Evolutionary conservation across 2,113 vertebrate species (phyloP), one percentile per base, ranked within the genome.

Genomic region (Neogobius melanostomus): DNA sequence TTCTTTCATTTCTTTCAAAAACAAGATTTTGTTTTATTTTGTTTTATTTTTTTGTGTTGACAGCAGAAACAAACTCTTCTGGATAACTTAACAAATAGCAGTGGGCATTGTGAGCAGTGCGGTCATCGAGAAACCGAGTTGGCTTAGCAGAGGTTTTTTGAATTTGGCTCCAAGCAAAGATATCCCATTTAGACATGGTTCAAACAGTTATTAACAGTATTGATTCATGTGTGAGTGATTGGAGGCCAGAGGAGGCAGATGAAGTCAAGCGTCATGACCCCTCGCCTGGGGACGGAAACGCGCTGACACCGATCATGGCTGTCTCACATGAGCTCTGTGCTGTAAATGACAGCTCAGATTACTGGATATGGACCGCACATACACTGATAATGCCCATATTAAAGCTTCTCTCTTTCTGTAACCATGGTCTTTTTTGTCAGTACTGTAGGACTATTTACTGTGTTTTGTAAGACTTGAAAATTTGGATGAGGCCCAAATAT

Each of bases 181-280:
- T 87, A 86, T 85, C 80, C 91, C 89, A 91, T 93, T 92, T 92
- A 92, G 91, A 93, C 91, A 91, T 91, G 77, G 88, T 90, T 87
- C 91, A 90, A 88, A 87, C 90, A 88, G 90, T 92, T 92, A 93
- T 92, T 93, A 92, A 91, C 89, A 83, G 88, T 92, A 93, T 93
- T 93, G 91, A 93, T 93, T 93, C 90, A 90, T 92, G 90, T 91
- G 89, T 93, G 92, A 93, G 88, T 91, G 87, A 93, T 93, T 89
- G 90, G 88, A 84, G 80, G 85, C 86, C 83, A 82, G 86, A 82
- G 88, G 89, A 90, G 81, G 88, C 71, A 88, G 88, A 91, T 92
- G 82, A 91, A 91, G 87, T 91, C 87, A 90, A 87, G 84, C 88
- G 79, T 92, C 86, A 86, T 90, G 89, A 89, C 83, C 84, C 77